A percentile compares a stretch with the other conserved stretches of the same genome.
phyloP scores from a whole-genome alignment of 2,797 vertebrate species.

The Nannoperca obscura region DNA sequence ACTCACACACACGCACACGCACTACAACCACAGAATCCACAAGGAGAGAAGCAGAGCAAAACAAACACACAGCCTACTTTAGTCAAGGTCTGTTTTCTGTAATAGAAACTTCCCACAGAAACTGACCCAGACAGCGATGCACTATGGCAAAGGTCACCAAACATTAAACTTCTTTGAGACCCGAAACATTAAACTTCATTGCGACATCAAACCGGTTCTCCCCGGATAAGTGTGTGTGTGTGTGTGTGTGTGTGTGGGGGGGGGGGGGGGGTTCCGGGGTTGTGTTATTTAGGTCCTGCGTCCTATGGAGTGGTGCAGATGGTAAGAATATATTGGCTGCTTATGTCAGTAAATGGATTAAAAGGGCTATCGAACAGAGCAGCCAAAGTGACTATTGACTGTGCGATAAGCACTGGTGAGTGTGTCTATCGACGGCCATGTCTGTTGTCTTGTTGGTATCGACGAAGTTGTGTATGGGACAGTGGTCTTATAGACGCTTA shows the following conservation, averaged over 20 bases:
- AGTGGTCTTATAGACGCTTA: constrained; percentile 59
- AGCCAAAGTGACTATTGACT: constrained; percentile 72
- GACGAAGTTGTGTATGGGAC: constrained; percentile 52
- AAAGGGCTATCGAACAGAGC: constrained; percentile 51
- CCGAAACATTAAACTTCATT: constrained; percentile 20
- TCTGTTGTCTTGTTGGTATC: constrained; percentile 77
- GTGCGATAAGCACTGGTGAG: constrained; percentile 71
- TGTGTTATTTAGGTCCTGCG: constrained; percentile 48
- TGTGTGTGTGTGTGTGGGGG: too few relatives aligned
- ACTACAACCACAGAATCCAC: constrained; percentile 42
- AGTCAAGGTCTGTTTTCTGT: constrained; percentile 74
- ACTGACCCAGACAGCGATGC: constrained; percentile 54
- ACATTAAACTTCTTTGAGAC: constrained; percentile 66
- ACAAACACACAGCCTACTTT: constrained; percentile 71
- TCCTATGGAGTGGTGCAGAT: neutral
- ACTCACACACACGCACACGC: constrained; percentile 14
- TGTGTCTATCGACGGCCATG: constrained; percentile 68
- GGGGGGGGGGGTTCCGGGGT: neutral
- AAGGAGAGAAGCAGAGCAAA: constrained; percentile 58
- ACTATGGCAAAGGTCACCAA: constrained; percentile 70
- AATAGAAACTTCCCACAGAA: constrained; percentile 75
- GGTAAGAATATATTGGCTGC: constrained; percentile 38
- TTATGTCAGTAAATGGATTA: constrained; percentile 70
- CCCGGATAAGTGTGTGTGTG: too few relatives aligned
- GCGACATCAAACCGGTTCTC: neutral